Conservation (phyloP, 1,140 invertebrate species). For the Hetaerina americana region DNA sequence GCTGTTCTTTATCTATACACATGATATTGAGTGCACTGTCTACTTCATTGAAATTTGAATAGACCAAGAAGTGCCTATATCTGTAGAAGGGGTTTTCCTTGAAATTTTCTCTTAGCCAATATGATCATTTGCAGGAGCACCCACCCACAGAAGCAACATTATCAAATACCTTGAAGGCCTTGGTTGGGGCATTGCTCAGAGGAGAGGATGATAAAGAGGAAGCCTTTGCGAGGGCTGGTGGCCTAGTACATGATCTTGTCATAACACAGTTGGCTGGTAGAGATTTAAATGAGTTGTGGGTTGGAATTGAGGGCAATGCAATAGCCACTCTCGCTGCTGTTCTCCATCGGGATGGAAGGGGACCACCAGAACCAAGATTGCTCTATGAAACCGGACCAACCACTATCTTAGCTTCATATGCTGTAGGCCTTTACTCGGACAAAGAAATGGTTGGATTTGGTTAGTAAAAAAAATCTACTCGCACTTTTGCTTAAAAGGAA, state of each 20-base stretch:
- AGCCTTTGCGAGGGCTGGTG: constrained; percentile 38
- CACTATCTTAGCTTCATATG: constrained; percentile 66
- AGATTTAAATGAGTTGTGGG: constrained; percentile 73
- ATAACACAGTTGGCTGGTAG: constrained; percentile 63
- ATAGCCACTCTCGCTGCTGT: constrained; percentile 50
- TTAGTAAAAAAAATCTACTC: too few species aligned
- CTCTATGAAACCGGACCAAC: constrained; percentile 60
- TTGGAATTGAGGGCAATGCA: constrained; percentile 60
- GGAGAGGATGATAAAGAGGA: constrained; percentile 29
- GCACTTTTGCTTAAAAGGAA: constrained; percentile 10
- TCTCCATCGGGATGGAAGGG: constrained; percentile 35
- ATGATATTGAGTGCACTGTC: too few species aligned
- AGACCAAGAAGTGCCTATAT: too few species aligned
- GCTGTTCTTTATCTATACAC: too few species aligned
- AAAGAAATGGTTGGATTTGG: constrained; percentile 69
- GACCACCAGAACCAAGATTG: constrained; percentile 59
- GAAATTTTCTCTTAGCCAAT: background rate
- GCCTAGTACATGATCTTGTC: constrained; percentile 79
- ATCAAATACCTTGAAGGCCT: constrained; percentile 63
- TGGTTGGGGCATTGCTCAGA: constrained; percentile 60
- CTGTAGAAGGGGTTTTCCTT: too few species aligned
- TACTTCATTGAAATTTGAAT: too few species aligned
- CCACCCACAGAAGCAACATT: constrained; percentile 53
- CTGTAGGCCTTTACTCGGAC: constrained; percentile 73
- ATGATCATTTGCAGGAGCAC: constrained; percentile 45